Percentiles rank a stretch among this genome's conserved stretches.
These are phyloP conservation scores for Intellagama lesueurii DNA, from an alignment of 2,797 vertebrate species.

Conservation along the genomic window DNA sequence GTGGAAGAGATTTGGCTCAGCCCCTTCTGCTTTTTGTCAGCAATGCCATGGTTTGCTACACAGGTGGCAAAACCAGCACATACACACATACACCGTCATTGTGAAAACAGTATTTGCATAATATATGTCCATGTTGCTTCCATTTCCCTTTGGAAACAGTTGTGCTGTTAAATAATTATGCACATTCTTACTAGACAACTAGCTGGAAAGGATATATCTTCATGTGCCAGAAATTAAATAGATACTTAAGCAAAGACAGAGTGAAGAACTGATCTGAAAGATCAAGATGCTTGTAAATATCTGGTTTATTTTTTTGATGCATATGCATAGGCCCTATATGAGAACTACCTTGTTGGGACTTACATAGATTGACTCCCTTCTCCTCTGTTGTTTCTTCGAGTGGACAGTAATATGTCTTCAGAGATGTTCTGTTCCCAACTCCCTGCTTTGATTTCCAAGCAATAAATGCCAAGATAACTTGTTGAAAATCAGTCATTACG, in stretches of 20 bases:
- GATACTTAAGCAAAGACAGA: slow-evolving; percentile 58
- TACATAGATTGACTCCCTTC: too few species aligned
- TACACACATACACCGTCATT: slow-evolving; percentile 66
- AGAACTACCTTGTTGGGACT: too few species aligned
- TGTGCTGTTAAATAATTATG: slow-evolving; percentile 68
- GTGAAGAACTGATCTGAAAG: slow-evolving; percentile 37
- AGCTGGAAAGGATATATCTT: slow-evolving; percentile 55
- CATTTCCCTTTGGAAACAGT: slow-evolving; percentile 74
- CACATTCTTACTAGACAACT: slow-evolving; percentile 56
- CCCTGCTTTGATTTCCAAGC: too few species aligned
- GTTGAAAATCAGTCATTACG: too few species aligned
- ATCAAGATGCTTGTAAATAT: slow-evolving; percentile 23
- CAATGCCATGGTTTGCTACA: slow-evolving; percentile 71
- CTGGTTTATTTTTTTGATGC: neutral
- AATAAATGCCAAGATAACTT: too few species aligned
- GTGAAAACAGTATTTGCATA: slow-evolving; percentile 80
- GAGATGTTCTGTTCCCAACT: too few species aligned
- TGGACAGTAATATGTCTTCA: too few species aligned
- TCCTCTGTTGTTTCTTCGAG: too few species aligned
- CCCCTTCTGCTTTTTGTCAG: slow-evolving; percentile 70
- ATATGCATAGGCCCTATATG: neutral
- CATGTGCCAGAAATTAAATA: slow-evolving; percentile 30
- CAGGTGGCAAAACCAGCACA: slow-evolving; percentile 64
- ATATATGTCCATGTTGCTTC: slow-evolving; percentile 67
- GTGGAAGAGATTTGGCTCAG: slow-evolving; percentile 65